Conservation (phyloP, 2,113 vertebrate genomes). For the Megaceryle torquata region DNA sequence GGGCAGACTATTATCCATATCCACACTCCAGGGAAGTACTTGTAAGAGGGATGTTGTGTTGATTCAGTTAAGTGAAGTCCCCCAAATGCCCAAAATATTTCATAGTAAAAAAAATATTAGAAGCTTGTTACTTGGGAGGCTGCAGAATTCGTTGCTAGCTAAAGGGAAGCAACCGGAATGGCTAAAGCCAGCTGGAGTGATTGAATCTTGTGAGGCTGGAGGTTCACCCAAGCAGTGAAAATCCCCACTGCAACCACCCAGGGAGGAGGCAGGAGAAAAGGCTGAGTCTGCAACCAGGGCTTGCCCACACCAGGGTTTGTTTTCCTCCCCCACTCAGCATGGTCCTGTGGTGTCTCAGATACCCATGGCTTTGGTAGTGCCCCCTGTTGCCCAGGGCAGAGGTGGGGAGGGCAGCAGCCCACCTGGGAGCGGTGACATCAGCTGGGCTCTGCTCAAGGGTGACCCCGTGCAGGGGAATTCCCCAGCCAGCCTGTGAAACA, state of each 20-base stretch:
- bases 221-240: not conserved
- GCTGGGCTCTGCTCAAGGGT: not conserved
- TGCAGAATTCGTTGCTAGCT: not conserved
- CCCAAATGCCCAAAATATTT: not conserved
- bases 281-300: not conserved
- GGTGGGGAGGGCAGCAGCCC: not conserved
- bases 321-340: rapidly evolving
- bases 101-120: not conserved
- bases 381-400: not conserved
- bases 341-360: not conserved
- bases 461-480: not conserved
- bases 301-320: not conserved
- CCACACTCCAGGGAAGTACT: rapidly evolving
- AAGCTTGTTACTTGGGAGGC: not conserved
- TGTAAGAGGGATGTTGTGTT: not conserved
- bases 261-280: not conserved
- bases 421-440: rapidly evolving
- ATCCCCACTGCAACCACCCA: rapidly evolving
- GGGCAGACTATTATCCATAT: not conserved
- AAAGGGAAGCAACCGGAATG: not conserved
- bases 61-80: not conserved
- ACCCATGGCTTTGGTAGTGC: not conserved
- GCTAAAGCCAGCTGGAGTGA: not conserved
- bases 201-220: not conserved
- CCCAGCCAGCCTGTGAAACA: not conserved